Evolutionary conservation across 2,797 vertebrate species (phyloP).

Genomic region (Trichosurus vulpecula): DNA sequence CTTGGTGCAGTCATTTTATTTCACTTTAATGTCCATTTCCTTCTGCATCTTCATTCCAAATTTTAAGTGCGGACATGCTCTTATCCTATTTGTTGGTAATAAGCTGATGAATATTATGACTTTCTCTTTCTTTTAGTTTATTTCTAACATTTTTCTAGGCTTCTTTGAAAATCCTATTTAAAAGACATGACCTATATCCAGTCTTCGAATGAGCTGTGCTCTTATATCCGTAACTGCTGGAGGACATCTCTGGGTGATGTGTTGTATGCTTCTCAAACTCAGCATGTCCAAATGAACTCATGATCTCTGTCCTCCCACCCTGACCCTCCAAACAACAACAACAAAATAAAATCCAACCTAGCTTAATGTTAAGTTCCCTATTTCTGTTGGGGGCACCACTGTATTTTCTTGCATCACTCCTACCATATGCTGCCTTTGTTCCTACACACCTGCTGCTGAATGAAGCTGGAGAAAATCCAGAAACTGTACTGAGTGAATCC

Average conservation of each 20-base stretch:
- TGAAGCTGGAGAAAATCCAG: background rate
- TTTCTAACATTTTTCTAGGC: background rate
- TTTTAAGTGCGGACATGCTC: background rate
- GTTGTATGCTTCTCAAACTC: background rate
- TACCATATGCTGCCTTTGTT: background rate
- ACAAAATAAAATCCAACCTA: background rate
- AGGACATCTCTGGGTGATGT: background rate
- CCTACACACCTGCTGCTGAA: background rate
- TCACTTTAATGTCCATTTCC: background rate
- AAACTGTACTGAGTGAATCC: background rate
- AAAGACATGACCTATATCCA: background rate
- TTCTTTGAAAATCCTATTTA: background rate
- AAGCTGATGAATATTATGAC: background rate
- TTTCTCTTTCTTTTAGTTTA: background rate
- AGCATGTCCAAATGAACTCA: background rate
- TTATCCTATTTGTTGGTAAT: background rate
- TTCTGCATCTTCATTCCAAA: background rate
- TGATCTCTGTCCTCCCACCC: background rate
- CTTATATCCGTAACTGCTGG: background rate
- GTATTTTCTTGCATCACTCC: background rate
- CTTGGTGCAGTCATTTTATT: background rate
- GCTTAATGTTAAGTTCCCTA: background rate
- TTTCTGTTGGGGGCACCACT: background rate
- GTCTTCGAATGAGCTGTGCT: background rate
- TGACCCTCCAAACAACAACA: background rate